Evolutionary conservation across 2,888 invertebrate species (phyloP).

Genomic region (Alsophila aescularia): DNA sequence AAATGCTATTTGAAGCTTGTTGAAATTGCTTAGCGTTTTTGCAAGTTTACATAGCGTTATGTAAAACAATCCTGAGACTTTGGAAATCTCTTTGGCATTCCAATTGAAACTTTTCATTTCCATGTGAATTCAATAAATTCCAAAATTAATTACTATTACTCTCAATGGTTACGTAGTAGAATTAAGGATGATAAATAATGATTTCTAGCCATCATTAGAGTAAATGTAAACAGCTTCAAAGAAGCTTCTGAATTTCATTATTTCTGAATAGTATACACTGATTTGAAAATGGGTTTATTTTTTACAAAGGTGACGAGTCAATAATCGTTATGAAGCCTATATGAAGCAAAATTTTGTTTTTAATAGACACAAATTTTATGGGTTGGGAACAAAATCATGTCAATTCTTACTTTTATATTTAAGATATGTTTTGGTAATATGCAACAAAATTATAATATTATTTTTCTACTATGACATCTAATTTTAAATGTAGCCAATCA

Average conservation of each 20-base stretch:
- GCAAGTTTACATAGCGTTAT: neutral
- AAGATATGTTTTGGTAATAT: too few relatives aligned
- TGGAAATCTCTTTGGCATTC: conserved; percentile 7
- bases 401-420: neutral
- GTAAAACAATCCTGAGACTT: neutral
- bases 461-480: too few relatives aligned
- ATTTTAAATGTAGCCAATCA: neutral
- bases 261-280: neutral
- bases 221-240: conserved; percentile 9
- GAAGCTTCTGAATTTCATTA: conserved; percentile 6
- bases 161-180: neutral
- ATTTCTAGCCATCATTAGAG: too few relatives aligned
- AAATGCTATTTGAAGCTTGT: neutral
- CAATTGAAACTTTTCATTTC: conserved; percentile 3
- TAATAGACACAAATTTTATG: neutral
- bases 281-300: neutral
- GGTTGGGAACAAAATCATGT: neutral
- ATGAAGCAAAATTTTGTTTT: neutral
- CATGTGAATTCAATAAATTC: neutral
- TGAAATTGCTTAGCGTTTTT: neutral
- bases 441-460: too few relatives aligned
- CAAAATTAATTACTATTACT: neutral
- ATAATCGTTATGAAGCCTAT: conserved; percentile 1
- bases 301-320: conserved; percentile 1
- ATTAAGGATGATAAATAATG: too few relatives aligned